Conservation (phyloP, 2,797 vertebrate species). For the Falco naumanni region DNA sequence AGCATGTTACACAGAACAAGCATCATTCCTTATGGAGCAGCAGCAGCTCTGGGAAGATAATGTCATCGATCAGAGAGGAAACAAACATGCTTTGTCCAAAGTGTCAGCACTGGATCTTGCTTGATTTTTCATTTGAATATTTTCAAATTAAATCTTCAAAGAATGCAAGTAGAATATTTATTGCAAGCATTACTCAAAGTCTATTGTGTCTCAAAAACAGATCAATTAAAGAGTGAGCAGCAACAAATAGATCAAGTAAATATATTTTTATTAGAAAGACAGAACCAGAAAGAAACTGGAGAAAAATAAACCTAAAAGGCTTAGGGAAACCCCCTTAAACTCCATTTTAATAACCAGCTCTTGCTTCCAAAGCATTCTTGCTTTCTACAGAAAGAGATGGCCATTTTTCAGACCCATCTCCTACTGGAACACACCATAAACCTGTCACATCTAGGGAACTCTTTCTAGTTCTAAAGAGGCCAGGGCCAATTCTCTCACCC, state of each 20-base stretch:
- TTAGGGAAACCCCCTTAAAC: background rate
- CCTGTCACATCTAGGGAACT: background rate
- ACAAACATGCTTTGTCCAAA: background rate
- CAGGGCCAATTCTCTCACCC: background rate
- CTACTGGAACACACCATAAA: background rate
- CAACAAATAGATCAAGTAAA: background rate
- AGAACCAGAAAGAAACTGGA: background rate
- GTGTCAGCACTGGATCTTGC: background rate
- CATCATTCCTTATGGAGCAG: background rate
- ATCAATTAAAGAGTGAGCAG: background rate
- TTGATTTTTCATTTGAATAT: constrained; percentile 35
- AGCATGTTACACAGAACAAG: background rate
- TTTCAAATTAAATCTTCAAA: constrained; percentile 12
- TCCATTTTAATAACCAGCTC: background rate
- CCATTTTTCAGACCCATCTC: background rate
- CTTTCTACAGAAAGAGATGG: background rate
- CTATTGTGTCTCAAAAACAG: background rate
- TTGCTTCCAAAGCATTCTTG: background rate
- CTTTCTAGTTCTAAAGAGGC: background rate
- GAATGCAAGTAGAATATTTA: background rate
- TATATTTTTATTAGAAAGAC: background rate
- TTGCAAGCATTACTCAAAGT: background rate
- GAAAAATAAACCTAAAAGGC: background rate
- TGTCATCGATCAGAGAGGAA: background rate
- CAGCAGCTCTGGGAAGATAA: background rate